Conservation (phyloP, 2,888 invertebrate species). For the Hymenopus coronatus region DNA sequence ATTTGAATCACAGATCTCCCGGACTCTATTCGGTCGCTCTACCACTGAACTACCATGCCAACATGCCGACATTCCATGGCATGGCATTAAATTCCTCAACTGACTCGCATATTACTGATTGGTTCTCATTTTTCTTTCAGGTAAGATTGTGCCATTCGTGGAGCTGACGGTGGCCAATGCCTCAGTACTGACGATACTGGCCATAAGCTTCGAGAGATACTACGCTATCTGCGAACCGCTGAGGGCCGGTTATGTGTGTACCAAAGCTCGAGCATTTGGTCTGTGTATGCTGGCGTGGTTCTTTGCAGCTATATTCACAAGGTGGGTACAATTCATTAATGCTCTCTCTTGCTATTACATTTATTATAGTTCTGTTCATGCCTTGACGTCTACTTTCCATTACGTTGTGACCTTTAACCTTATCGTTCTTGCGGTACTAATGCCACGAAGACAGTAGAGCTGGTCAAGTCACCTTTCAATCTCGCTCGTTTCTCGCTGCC, state of each 20-base stretch:
- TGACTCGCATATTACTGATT: not conserved
- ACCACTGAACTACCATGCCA: no score
- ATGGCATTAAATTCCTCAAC: no score
- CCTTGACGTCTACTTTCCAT: no score
- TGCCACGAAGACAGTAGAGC: no score
- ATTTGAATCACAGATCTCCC: no score
- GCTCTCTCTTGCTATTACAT: not conserved
- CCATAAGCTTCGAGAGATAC: conserved; percentile 86
- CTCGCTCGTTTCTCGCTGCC: no score
- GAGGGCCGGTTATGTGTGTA: conserved; percentile 85
- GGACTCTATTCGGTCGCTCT: no score
- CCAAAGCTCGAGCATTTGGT: conserved; percentile 76
- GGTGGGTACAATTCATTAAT: conserved; percentile 55
- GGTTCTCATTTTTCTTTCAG: conserved; percentile 53
- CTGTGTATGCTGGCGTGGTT: conserved; percentile 83
- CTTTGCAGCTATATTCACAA: conserved; percentile 79
- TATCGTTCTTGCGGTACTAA: no score
- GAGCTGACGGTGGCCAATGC: conserved; percentile 90
- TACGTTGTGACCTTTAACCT: no score
- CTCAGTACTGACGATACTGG: conserved; percentile 87
- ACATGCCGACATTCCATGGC: no score
- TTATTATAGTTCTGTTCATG: no score
- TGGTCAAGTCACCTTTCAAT: no score
- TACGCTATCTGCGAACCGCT: conserved; percentile 89
- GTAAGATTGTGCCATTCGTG: conserved; percentile 88